A percentile compares a stretch with the other conserved stretches of the same genome.
These are phyloP conservation scores for Ascidia mentula DNA, from an alignment of 23 tunicate genomes.

Conservation along the genomic window DNA sequence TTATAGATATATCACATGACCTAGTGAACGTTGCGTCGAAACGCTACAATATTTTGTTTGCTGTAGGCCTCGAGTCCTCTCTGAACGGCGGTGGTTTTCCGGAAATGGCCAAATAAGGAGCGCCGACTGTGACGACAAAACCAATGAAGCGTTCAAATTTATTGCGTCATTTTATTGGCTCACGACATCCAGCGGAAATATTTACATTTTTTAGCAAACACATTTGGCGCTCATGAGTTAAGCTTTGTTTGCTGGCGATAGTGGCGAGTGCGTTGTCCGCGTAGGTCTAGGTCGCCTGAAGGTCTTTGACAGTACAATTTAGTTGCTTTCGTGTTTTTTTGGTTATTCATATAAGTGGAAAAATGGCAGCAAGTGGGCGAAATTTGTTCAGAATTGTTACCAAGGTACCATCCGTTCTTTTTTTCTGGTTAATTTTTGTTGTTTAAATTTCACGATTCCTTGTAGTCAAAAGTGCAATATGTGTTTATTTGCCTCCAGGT, in stretches of 20 bases:
- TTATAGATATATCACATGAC: no score
- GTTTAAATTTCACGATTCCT: not conserved
- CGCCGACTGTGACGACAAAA: slow-evolving; percentile 1
- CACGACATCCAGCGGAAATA: not conserved
- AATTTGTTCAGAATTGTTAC: not conserved
- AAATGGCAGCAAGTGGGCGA: not conserved
- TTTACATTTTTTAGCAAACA: not conserved
- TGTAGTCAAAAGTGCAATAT: not conserved
- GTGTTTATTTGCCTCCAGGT: not conserved
- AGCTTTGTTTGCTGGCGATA: not conserved
- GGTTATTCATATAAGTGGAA: not conserved
- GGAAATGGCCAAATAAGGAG: slow-evolving; percentile 1
- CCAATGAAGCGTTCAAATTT: not conserved
- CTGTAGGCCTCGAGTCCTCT: not conserved
- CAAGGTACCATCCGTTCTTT: not conserved
- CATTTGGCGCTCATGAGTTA: not conserved
- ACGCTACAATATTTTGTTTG: not conserved
- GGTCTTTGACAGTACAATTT: not conserved
- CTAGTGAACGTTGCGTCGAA: not conserved
- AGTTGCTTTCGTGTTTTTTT: not conserved
- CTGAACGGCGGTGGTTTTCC: slow-evolving; percentile 4
- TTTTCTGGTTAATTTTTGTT: not conserved
- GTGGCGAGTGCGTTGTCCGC: not conserved
- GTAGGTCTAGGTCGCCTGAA: not conserved
- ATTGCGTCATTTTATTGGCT: not conserved